phyloP scores from a whole-genome alignment of 2,113 vertebrate species.

The Lepus europaeus region DNA sequence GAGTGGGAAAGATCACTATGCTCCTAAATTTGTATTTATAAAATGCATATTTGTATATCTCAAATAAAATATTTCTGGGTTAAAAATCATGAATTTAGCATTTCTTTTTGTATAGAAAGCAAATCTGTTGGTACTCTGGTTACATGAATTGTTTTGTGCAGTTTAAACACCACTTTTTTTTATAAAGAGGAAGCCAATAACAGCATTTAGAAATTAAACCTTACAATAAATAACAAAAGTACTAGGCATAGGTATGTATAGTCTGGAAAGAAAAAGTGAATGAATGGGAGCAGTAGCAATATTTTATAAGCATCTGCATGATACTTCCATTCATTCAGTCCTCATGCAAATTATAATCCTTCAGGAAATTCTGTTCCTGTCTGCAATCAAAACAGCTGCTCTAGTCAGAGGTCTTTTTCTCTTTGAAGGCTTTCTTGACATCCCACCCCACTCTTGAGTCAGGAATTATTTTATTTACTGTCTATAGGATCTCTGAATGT shows the following conservation, averaged over 20 bases:
- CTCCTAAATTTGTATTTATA: too few relatives aligned
- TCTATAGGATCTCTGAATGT: background rate
- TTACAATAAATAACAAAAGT: background rate
- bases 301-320: background rate
- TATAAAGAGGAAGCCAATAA: background rate
- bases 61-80: too few relatives aligned
- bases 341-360: background rate
- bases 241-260: background rate
- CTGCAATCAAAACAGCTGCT: background rate
- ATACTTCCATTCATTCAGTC: background rate
- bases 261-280: background rate
- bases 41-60: too few relatives aligned
- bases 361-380: background rate
- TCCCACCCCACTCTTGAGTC: background rate
- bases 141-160: background rate
- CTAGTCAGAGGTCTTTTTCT: background rate
- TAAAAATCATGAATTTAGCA: background rate
- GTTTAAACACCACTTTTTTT: background rate
- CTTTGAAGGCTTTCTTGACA: background rate
- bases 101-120: background rate
- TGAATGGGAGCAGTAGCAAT: background rate
- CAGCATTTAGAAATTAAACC: background rate
- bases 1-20: too few relatives aligned
- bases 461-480: background rate
- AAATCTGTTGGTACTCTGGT: background rate